Evolutionary conservation across 2,797 vertebrate species (phyloP).

Genomic region (Pangasius macronema): DNA sequence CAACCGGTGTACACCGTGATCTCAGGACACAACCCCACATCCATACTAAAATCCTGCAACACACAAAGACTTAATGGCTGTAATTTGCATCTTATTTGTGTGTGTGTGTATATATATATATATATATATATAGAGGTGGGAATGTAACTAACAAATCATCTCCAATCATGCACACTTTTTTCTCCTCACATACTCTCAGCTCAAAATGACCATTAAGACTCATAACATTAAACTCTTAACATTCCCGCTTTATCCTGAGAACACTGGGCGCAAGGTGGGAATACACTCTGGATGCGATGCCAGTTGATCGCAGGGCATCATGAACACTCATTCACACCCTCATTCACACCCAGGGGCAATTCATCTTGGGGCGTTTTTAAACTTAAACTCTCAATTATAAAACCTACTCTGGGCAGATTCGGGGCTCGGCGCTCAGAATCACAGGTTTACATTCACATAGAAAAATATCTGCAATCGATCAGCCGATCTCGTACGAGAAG

Average conservation of each 20-base stretch:
- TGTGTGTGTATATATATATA: too few species aligned
- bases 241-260: neutral
- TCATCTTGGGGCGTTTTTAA: neutral
- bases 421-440: neutral
- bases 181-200: neutral
- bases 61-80: neutral
- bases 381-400: neutral
- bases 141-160: neutral
- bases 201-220: neutral
- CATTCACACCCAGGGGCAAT: neutral
- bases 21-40: constrained; percentile 91
- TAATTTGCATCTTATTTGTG: neutral
- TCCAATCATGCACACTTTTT: neutral
- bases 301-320: neutral
- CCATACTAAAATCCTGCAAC: constrained; percentile 89
- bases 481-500: too few species aligned
- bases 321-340: neutral
- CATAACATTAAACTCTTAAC: too few species aligned
- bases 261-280: neutral
- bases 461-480: neutral
- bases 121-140: neutral
- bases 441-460: neutral
- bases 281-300: neutral
- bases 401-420: neutral
- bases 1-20: constrained; percentile 94